phyloP scores from a whole-genome alignment of 2,888 invertebrate species.

The Iselma pallidipennis region DNA sequence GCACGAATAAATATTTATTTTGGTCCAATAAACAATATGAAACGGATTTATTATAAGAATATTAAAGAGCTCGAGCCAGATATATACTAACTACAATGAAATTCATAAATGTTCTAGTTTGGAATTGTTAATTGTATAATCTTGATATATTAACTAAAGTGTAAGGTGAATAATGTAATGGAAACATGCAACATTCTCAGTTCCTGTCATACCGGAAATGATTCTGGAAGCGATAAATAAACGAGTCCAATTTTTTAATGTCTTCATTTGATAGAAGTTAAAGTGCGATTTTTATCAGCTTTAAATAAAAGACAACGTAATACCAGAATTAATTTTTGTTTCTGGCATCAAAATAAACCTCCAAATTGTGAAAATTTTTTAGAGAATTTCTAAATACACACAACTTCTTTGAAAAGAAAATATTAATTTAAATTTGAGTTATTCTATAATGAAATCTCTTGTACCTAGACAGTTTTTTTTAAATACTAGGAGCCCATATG shows the following conservation, averaged over 20 bases:
- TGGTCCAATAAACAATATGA: constrained; percentile 23
- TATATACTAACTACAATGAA: neutral
- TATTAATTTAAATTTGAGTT: no score
- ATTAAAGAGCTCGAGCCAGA: no score
- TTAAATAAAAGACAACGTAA: no score
- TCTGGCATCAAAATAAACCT: no score
- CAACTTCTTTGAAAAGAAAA: no score
- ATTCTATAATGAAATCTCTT: no score
- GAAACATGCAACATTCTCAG: constrained; percentile 21
- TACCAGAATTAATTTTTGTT: no score
- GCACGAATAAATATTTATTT: constrained; percentile 19
- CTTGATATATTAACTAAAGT: constrained; percentile 11
- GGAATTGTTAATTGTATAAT: constrained; percentile 4
- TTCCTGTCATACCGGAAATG: constrained; percentile 17
- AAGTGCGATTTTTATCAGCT: no score
- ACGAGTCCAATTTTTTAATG: constrained; percentile 16
- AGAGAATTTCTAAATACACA: no score
- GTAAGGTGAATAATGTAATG: constrained; percentile 20
- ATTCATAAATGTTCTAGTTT: neutral
- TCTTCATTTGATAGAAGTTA: constrained; percentile 18
- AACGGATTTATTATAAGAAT: constrained; percentile 12
- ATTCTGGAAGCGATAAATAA: constrained; percentile 16
- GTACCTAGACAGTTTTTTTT: no score
- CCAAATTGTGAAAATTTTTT: no score
- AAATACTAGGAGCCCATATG: no score